Base-by-base conservation (phyloP, 2,797 vertebrate species). In the Manis pentadactyla region DNA sequence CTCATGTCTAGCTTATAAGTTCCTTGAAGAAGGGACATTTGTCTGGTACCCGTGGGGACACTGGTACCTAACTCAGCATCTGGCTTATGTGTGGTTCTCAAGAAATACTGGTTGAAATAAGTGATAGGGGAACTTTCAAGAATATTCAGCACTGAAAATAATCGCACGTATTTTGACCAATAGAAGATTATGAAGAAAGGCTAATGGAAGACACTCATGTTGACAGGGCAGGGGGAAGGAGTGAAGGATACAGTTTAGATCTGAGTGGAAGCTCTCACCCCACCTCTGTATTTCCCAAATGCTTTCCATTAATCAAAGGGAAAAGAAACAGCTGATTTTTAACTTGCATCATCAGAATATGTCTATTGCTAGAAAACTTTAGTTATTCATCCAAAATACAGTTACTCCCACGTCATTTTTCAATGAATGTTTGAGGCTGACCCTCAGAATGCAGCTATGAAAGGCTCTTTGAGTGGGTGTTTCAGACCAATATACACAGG, bases 401-500 rank as follows among this genome's bases (percentile, higher is more conserved):
- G 61, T 90, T 79, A 81, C 95, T 92, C 95, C 96, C 84, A 96
- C 96, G 59, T 98, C 90, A 93, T 97, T 96, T 96, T 96, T 93
- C 71, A 92, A 87, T 34, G 71, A 83, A 91, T 97, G 55, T 90
- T 95, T 93, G 93, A 86, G 71, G 83, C 90, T 97, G 90, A 95
- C 85, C 96, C 96, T 93, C 68, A 96, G 74, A 94, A 96, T 78
- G 64, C 59, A 90, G 49, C 87, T 79, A 73, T 97, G 87, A 96
- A 97, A 97, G 90, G 49, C 86, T 85, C 92, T 97, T 84, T 63
- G 90, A 96, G 88, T 87, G 93, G 39, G 15, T 46, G 17, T 66
- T 90, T 71, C 85, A 87, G 74, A 73, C 17, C 11, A 11, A 55
- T 71, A 69, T 19, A 63, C n/a, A 83, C 42, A 74, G 79, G 68